phyloP scores from a whole-genome alignment of 2,888 invertebrate species.

The Baronia brevicornis region DNA sequence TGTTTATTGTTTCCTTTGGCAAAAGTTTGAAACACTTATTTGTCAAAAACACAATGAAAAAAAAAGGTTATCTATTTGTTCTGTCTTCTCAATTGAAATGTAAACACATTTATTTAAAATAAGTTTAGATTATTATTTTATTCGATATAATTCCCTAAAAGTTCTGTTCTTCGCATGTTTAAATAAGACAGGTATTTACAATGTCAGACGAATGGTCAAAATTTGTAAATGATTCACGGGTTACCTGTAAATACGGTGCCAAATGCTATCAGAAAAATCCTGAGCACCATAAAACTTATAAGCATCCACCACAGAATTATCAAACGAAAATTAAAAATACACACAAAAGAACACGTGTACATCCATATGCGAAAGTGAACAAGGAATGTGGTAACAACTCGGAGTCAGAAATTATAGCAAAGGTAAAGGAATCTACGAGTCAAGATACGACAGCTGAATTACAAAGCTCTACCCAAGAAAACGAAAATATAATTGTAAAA shows the following conservation, averaged over 20 bases:
- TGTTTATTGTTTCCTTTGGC: too few relatives aligned
- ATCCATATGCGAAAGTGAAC: constrained; percentile 6
- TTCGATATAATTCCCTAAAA: too few relatives aligned
- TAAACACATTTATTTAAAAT: too few relatives aligned
- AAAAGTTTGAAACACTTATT: too few relatives aligned
- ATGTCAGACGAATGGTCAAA: constrained; percentile 58
- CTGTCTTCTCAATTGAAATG: too few relatives aligned
- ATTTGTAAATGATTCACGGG: constrained; percentile 61
- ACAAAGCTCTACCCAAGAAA: constrained; percentile 1
- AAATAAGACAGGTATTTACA: too few relatives aligned
- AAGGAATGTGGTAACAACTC: constrained; percentile 6
- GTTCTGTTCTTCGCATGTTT: too few relatives aligned
- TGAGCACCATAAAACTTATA: constrained; percentile 82
- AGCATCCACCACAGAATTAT: constrained; percentile 78
- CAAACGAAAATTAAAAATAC: constrained; percentile 31
- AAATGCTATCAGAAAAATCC: constrained; percentile 90
- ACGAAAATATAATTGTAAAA: constrained; percentile 16
- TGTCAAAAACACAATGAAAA: too few relatives aligned
- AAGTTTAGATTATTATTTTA: too few relatives aligned
- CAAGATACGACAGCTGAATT: constrained; percentile 3
- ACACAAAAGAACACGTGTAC: constrained; percentile 5
- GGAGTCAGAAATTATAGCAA: constrained; percentile 7
- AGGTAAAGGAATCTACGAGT: too few relatives aligned
- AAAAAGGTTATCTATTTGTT: too few relatives aligned
- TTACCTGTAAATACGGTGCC: constrained; percentile 83